These are phyloP conservation scores for Drosophila tristis DNA, from an alignment of 1,140 invertebrate species.

Conservation along the genomic window DNA sequence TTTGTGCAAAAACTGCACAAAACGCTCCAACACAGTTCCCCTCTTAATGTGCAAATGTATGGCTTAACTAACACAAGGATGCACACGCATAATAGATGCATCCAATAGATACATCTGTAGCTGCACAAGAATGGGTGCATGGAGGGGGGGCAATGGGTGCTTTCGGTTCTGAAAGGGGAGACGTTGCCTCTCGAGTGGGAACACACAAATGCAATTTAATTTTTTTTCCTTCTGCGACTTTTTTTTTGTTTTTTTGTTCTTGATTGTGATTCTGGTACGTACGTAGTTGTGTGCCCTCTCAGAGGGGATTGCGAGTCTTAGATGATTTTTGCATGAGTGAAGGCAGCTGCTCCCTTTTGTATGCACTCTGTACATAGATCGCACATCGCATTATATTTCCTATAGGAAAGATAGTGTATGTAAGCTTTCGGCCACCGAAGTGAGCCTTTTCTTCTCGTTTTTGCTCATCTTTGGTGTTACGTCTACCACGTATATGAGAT, in stretches of 20 bases:
- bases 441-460: slow-evolving; percentile 6
- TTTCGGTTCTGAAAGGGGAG: not conserved
- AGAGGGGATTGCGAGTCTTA: no score
- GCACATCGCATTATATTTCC: no score
- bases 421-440: no score
- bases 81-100: slow-evolving; percentile 75
- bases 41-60: slow-evolving; percentile 81
- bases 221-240: slow-evolving; percentile 49
- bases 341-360: no score
- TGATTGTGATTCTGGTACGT: slow-evolving; percentile 35
- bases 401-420: no score
- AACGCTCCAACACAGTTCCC: slow-evolving; percentile 73
- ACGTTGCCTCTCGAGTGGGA: slow-evolving; percentile 45
- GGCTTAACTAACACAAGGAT: slow-evolving; percentile 71
- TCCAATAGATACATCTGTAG: slow-evolving; percentile 52
- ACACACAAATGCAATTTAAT: slow-evolving; percentile 83
- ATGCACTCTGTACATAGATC: no score
- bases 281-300: not conserved
- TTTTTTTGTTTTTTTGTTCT: slow-evolving; percentile 26
- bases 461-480: slow-evolving; percentile 58
- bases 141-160: not conserved
- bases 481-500: slow-evolving; percentile 66
- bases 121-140: not conserved
- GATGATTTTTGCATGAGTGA: no score
- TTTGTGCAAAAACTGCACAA: slow-evolving; percentile 50